A percentile compares a stretch with the other conserved stretches of the same genome.
Conservation (phyloP, 2,797 vertebrate species). For the Paedocypris micromegethes region DNA sequence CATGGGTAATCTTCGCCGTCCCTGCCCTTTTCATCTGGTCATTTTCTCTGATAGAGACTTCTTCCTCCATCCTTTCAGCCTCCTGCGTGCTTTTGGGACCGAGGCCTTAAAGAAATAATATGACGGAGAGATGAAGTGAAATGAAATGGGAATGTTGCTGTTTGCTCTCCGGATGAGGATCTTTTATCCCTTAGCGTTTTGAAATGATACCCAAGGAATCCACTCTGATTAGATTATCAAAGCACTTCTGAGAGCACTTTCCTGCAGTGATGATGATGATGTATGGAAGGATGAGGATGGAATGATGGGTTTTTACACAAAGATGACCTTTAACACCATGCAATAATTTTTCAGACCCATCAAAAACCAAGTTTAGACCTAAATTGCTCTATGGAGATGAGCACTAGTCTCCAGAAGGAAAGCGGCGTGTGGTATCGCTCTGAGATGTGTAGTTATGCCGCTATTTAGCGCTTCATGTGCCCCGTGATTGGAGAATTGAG, state of each 20-base stretch:
- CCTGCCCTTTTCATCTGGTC: slow-evolving; percentile 59
- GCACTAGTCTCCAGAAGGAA: slow-evolving; percentile 18
- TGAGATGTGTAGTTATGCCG: slow-evolving; percentile 23
- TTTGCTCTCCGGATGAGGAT: not conserved
- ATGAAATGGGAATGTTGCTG: slow-evolving; percentile 25
- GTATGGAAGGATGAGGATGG: slow-evolving; percentile 7
- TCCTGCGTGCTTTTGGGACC: slow-evolving; percentile 9
- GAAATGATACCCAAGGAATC: not conserved
- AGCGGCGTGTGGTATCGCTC: not conserved
- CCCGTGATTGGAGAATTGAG: slow-evolving; percentile 32
- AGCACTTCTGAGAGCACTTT: slow-evolving; percentile 5
- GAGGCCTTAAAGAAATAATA: slow-evolving; percentile 30
- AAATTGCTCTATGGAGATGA: slow-evolving; percentile 24
- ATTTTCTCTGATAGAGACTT: slow-evolving; percentile 53
- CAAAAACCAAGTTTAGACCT: slow-evolving; percentile 16
- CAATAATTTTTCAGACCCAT: slow-evolving; percentile 9
- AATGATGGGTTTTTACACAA: slow-evolving; percentile 16
- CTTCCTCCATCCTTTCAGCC: slow-evolving; percentile 29
- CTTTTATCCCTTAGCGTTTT: not conserved
- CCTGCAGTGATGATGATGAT: slow-evolving; percentile 1
- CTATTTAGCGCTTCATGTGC: slow-evolving; percentile 33
- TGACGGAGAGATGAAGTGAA: slow-evolving; percentile 32
- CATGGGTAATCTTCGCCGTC: slow-evolving; percentile 58
- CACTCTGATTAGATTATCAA: not conserved
- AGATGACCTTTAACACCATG: slow-evolving; percentile 12